Evolutionary conservation across 2,113 vertebrate species (phyloP).

Genomic region (Centropristis striata): DNA sequence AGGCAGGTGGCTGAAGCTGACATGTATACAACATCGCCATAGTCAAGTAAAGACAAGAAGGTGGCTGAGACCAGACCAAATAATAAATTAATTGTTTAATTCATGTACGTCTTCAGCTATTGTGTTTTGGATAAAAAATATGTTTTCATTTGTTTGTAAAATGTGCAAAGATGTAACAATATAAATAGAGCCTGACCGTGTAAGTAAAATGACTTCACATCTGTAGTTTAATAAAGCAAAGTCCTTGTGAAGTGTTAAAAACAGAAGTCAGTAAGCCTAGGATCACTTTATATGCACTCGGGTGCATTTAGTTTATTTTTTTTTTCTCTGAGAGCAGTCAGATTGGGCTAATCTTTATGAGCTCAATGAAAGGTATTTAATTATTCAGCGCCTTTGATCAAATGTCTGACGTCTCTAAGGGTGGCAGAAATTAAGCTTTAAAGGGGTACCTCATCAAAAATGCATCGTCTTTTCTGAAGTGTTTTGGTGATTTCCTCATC

Average conservation of each 20-base stretch:
- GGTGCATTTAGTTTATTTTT: slow-evolving; percentile 31
- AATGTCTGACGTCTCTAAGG: slow-evolving; percentile 29
- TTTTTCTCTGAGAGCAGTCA: slow-evolving; percentile 18
- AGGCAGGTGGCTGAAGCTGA: too few relatives aligned
- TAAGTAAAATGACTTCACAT: background rate
- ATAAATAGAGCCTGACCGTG: background rate
- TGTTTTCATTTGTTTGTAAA: background rate
- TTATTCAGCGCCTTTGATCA: slow-evolving; percentile 61
- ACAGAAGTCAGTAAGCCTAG: background rate
- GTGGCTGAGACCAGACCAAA: too few relatives aligned
- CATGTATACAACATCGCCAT: too few relatives aligned
- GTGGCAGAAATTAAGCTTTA: slow-evolving; percentile 41
- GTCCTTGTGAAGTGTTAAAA: background rate
- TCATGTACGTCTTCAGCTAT: too few relatives aligned
- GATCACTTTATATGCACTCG: background rate
- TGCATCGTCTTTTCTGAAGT: slow-evolving; percentile 31
- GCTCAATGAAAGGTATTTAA: slow-evolving; percentile 54
- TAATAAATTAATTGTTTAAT: background rate
- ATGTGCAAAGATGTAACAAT: background rate
- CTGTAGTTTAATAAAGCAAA: background rate
- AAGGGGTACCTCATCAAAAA: slow-evolving; percentile 57
- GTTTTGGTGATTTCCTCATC: slow-evolving; percentile 15
- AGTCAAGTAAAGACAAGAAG: too few relatives aligned
- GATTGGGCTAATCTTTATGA: slow-evolving; percentile 54
- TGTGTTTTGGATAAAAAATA: background rate